These are phyloP conservation scores for Callyntrura guangdongensis DNA, from an alignment of 2,888 invertebrate species.

Conservation along the genomic window DNA sequence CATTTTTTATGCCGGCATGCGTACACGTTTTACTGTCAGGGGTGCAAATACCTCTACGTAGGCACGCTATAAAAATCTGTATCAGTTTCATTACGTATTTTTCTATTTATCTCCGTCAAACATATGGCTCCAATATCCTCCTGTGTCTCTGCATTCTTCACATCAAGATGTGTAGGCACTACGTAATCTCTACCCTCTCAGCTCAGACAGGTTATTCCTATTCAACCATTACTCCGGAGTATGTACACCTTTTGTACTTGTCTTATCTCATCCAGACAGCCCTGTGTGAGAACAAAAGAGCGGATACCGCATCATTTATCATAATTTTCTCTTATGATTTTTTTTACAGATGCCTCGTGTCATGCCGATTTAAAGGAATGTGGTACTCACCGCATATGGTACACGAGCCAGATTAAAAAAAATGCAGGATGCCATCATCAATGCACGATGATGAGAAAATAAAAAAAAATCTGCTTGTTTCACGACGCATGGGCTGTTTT, in stretches of 20 bases:
- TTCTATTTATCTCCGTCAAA: constrained; percentile 62
- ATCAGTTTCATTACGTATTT: constrained; percentile 40
- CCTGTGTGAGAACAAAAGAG: constrained; percentile 59
- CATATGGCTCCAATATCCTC: constrained; percentile 62
- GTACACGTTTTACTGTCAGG: background rate
- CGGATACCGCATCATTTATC: constrained; percentile 75
- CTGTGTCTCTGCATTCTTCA: constrained; percentile 12
- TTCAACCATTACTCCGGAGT: constrained; percentile 1
- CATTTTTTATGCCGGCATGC: constrained; percentile 21
- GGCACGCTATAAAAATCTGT: constrained; percentile 14
- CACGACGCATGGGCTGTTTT: background rate
- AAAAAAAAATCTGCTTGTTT: constrained; percentile 31
- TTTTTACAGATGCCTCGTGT: constrained; percentile 68
- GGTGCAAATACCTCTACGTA: constrained; percentile 4
- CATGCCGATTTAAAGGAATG: constrained; percentile 73
- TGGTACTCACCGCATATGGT: constrained; percentile 65
- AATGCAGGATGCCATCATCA: constrained; percentile 49
- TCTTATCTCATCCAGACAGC: constrained; percentile 34
- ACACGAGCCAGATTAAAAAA: constrained; percentile 74
- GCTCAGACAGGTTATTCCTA: constrained; percentile 37
- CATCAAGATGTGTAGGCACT: background rate
- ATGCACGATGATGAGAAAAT: background rate
- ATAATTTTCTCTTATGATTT: constrained; percentile 67
- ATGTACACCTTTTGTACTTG: constrained; percentile 3
- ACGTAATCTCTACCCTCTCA: background rate